phyloP scores from a whole-genome alignment of 2,113 vertebrate species.

The Platanista minor region DNA sequence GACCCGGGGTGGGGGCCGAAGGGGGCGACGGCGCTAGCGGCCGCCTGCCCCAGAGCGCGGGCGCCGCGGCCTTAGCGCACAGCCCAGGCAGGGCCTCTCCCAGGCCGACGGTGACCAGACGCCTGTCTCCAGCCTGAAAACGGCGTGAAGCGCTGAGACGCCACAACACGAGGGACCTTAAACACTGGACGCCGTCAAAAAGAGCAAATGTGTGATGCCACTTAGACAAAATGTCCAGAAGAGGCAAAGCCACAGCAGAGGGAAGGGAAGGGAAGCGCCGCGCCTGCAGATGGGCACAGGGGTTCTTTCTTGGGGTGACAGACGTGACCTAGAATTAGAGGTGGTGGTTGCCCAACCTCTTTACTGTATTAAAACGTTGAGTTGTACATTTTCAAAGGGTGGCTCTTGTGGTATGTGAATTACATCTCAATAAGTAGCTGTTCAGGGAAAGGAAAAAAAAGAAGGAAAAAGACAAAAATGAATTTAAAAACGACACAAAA shows the following conservation, averaged over 20 bases:
- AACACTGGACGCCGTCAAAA: not conserved
- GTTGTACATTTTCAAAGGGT: not conserved
- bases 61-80: too few relatives aligned
- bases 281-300: not conserved
- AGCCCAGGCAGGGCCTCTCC: not conserved
- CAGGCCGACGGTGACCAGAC: too few relatives aligned
- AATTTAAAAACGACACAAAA: too few relatives aligned
- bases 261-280: not conserved
- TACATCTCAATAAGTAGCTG: too few relatives aligned
- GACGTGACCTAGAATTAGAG: too few relatives aligned
- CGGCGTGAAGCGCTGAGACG: too few relatives aligned
- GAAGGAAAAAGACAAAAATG: too few relatives aligned
- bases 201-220: not conserved
- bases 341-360: too few relatives aligned
- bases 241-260: not conserved
- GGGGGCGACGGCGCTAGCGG: not conserved
- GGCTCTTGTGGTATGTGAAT: not conserved
- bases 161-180: not conserved
- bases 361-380: fast-evolving
- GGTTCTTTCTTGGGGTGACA: not conserved
- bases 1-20: not conserved
- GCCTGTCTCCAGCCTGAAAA: not conserved
- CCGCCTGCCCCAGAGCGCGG: not conserved
- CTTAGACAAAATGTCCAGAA: fast-evolving
- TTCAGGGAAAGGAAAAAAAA: too few relatives aligned